Base-by-base conservation (phyloP, 2,113 vertebrate genomes). In the Tetrax tetrax region DNA sequence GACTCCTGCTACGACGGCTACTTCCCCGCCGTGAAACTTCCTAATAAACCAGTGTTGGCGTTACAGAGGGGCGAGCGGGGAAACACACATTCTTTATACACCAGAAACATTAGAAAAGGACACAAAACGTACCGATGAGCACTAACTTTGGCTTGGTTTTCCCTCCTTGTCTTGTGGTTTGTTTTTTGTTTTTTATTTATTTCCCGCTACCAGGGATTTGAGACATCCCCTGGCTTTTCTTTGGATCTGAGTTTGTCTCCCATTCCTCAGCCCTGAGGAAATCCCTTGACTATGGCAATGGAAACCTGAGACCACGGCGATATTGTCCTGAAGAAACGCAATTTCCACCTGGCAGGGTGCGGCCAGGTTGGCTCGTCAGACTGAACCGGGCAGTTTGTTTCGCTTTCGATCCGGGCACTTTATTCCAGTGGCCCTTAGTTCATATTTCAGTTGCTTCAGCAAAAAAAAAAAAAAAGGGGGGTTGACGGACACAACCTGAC, bases 81-180 rank as follows among this genome's bases (percentile, higher is more conserved):
- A 50, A 53, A 79, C 77, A 60, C 75, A 5, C 13, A 2, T 33
- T 29, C 45, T 86, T 71, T 22, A 51, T 12, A 78, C 80, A 28
- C 68, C 87, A 69, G 60, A 45, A 66, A 83, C 48, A 2, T 68
- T 78, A 77, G 45, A 84, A 87, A 95, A 91, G 85, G 82, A 87
- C 94, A 92, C 77, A 11, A 12, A 82, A 94, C 10, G 10, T 59
- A 85, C 64, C 33, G 6, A 83, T 12, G n/a, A 94, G 83, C 61
- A 5, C 76, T 7, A 57, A 10, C 95, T 96, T 96, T 96, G 96
- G 95, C 86, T 96, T 92, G 82, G 66, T 8, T 94, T 91, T 51
- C 64, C 79, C 80, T 68, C 71, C 51, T 10, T 33, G 4, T 1
- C 48, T 45, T 43, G 14, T 43, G 10, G 10, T 43, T 33, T 7